These are phyloP conservation scores for Eurystomus gularis DNA, from an alignment of 2,113 vertebrate genomes.

Conservation along the genomic window DNA sequence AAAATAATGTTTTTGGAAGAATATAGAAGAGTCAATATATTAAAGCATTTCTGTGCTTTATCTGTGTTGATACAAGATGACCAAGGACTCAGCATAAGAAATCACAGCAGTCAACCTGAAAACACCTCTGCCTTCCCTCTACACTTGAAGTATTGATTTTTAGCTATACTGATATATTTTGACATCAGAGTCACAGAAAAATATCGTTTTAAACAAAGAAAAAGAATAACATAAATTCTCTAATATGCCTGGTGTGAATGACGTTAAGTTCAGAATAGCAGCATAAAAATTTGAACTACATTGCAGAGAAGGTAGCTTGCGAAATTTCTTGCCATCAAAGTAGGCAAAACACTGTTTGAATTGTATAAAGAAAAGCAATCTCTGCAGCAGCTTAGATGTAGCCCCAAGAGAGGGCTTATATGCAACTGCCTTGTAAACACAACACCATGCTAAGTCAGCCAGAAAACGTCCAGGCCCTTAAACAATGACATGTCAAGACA, in stretches of 20 bases:
- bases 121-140: neutral
- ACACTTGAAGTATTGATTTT: neutral
- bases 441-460: neutral
- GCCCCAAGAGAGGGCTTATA: neutral
- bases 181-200: neutral
- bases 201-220: neutral
- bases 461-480: neutral
- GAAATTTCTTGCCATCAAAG: neutral
- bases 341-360: neutral
- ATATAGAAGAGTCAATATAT: neutral
- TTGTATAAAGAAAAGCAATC: neutral
- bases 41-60: neutral
- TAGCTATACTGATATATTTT: neutral
- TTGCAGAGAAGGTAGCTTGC: neutral
- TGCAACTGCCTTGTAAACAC: neutral
- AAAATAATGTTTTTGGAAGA: neutral
- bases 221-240: neutral
- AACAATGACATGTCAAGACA: neutral
- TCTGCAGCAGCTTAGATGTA: neutral
- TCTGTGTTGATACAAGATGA: neutral
- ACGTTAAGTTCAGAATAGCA: rapidly evolving
- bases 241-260: neutral
- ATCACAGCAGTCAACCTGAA: neutral
- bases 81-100: neutral
- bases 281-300: neutral